phyloP scores from a whole-genome alignment of 2,888 invertebrate species.

The Atrina japonica region DNA sequence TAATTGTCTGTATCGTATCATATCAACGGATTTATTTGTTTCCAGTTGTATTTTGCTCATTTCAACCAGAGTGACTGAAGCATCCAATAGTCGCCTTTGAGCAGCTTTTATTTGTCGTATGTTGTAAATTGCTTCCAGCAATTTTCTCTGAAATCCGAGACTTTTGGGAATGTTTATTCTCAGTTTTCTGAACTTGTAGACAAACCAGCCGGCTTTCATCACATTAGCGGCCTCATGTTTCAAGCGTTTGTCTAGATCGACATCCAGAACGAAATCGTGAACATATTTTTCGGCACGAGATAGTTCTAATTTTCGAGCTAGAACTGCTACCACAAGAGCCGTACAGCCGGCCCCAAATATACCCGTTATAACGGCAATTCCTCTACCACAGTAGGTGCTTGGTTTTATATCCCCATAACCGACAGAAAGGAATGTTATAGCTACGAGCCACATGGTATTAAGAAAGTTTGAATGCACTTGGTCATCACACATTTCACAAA shows the following conservation, averaged over 20 bases:
- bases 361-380: slow-evolving; percentile 78
- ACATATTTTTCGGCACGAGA: slow-evolving; percentile 79
- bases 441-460: slow-evolving; percentile 80
- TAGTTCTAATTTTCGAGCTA: slow-evolving; percentile 77
- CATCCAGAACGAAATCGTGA: slow-evolving; percentile 80
- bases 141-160: slow-evolving; percentile 71
- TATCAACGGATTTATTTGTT: slow-evolving; percentile 47
- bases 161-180: slow-evolving; percentile 50
- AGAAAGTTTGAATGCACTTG: slow-evolving; percentile 73
- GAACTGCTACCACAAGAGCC: slow-evolving; percentile 79
- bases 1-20: slow-evolving; percentile 55
- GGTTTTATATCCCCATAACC: slow-evolving; percentile 81
- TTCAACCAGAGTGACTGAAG: slow-evolving; percentile 73
- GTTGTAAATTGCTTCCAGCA: slow-evolving; percentile 77
- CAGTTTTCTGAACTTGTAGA: slow-evolving; percentile 70
- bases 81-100: slow-evolving; percentile 73
- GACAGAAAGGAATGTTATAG: slow-evolving; percentile 80
- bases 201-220: slow-evolving; percentile 77
- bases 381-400: slow-evolving; percentile 78
- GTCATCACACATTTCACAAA: slow-evolving; percentile 77
- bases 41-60: slow-evolving; percentile 67
- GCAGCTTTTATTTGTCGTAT: slow-evolving; percentile 79
- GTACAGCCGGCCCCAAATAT: slow-evolving; percentile 80
- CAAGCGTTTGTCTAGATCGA: slow-evolving; percentile 75
- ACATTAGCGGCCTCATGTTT: slow-evolving; percentile 78